Conservation (phyloP, 2,888 invertebrate genomes). For the Rhimphoctona megacephalus region DNA sequence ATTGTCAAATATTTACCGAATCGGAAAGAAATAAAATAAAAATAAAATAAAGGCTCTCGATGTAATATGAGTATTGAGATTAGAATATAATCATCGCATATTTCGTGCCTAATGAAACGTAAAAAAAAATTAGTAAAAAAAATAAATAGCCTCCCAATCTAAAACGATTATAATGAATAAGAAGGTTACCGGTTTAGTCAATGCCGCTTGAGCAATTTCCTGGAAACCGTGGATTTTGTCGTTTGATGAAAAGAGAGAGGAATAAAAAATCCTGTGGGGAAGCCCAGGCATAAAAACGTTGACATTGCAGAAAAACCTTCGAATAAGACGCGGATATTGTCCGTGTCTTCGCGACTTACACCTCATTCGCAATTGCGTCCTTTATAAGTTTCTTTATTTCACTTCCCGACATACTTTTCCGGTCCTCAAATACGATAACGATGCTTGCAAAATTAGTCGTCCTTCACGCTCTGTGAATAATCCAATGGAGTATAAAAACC, state of each 20-base stretch:
- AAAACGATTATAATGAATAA: slow-evolving; percentile 30
- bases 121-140: slow-evolving; percentile 4
- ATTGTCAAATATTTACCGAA: background rate
- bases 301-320: slow-evolving; percentile 74
- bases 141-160: slow-evolving; percentile 20
- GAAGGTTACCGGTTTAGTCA: slow-evolving; percentile 63
- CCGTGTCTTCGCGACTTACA: slow-evolving; percentile 2
- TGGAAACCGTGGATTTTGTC: slow-evolving; percentile 36
- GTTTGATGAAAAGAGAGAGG: slow-evolving; percentile 16
- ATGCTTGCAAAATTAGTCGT: slow-evolving; percentile 9
- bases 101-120: background rate
- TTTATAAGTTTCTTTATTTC: slow-evolving; percentile 65
- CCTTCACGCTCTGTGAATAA: background rate
- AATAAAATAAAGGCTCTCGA: background rate
- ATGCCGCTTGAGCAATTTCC: slow-evolving; percentile 57
- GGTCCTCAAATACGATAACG: background rate
- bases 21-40: background rate
- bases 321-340: slow-evolving; percentile 50
- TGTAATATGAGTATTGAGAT: background rate
- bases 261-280: slow-evolving; percentile 40
- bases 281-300: slow-evolving; percentile 52
- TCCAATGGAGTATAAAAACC: background rate
- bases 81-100: background rate
- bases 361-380: slow-evolving; percentile 52
- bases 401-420: slow-evolving; percentile 62